A percentile compares a stretch with the other conserved stretches of the same genome.
Evolutionary conservation across 1,140 invertebrate species (phyloP).

Genomic region (Acyrthosiphon pisum): DNA sequence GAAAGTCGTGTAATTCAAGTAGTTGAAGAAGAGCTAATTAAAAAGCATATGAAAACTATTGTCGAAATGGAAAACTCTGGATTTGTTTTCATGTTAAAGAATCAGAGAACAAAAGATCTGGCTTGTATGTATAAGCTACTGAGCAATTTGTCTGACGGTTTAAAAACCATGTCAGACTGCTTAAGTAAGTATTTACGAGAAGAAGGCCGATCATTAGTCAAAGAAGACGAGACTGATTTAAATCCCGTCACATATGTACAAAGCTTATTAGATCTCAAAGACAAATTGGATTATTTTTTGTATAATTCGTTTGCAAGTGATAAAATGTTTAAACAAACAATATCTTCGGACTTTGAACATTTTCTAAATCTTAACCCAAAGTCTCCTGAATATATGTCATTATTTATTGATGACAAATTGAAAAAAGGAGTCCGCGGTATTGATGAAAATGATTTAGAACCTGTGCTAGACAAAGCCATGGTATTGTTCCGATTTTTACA

Average conservation of each 20-base stretch:
- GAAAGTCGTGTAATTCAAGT: conserved; percentile 95
- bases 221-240: conserved; percentile 84
- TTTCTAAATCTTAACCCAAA: conserved; percentile 98
- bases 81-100: conserved; percentile 97
- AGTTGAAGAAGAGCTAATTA: conserved; percentile 96
- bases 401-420: conserved; percentile 99
- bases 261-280: conserved; percentile 95
- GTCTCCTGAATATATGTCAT: conserved; percentile 97
- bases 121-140: conserved; percentile 98
- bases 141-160: conserved; percentile 85
- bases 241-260: conserved; percentile 89
- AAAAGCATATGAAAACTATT: conserved; percentile 99
- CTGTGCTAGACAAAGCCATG: conserved; percentile 98
- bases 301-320: conserved; percentile 96
- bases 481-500: conserved; percentile 98
- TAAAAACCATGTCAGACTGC: conserved; percentile 93
- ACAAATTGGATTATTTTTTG: conserved; percentile 97
- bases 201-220: conserved; percentile 92
- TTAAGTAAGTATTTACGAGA: conserved; percentile 93
- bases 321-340: conserved; percentile 95
- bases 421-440: conserved; percentile 99
- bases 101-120: conserved; percentile 95
- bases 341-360: conserved; percentile 98
- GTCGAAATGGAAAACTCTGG: conserved; percentile 99
- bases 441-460: conserved; percentile 98